Evolutionary conservation across 1,140 invertebrate genomes (phyloP), one percentile per base, ranked within the genome.

Genomic region (Eumeta japonica): DNA sequence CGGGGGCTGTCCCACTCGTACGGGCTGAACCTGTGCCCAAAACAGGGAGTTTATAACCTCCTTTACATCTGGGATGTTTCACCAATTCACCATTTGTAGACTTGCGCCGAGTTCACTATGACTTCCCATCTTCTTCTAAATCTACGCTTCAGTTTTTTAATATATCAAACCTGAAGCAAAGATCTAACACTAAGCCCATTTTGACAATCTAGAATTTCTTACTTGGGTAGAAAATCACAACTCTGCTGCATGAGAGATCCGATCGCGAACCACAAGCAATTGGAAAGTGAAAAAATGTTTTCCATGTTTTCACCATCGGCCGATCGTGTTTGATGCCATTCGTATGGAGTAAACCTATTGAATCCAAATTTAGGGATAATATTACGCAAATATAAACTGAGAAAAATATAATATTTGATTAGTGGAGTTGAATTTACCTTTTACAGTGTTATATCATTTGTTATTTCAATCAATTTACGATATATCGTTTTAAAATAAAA

Each of bases 251-350:
- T 92, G 44, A 95, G 80, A 10, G 91, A 93, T 43, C 92, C 93
- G 56, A 96, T 91, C 35, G 91, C 90, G 77, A 96, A 96, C 93
- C 93, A 97, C 75, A 96, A 83, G 72, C 90, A 93, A 78, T 96
- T 96, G 53, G 90, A 81, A 24, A 95, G 76, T 30, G 89, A 93
- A 73, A 96, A 94, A 66, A 92, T 89, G 70, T 94, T 96, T 70
- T 93, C 89, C 67, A 85, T 78, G 83, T 87, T 72, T 81, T 89
- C 68, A 83, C 87, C 83, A 53, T 90, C 86, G 67, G 87, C 88
- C n/a, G 86, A 85, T 55, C 89, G 87, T 32, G 89, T 89, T 62
- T 86, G 88, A 48, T 89, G 85, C 93, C 93, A 96, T 79, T 95
- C 93, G 64, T 92, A 94, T 14, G 93, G 93, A 39, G 89, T 91